Evolutionary conservation across 2,113 vertebrate species (phyloP).

Genomic region (Lota lota): DNA sequence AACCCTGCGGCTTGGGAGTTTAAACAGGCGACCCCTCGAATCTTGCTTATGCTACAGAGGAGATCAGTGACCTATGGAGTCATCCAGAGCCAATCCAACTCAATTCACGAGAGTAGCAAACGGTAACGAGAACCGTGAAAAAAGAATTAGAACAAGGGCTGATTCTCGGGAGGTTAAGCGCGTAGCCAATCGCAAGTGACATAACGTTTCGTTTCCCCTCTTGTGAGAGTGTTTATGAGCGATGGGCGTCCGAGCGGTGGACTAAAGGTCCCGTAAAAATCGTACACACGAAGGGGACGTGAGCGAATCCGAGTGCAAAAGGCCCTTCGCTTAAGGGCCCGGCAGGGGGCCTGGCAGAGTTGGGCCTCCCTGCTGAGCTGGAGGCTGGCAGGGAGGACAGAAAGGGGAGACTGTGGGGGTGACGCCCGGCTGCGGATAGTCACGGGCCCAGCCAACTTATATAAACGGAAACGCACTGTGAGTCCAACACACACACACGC

Average conservation of each 20-base stretch:
- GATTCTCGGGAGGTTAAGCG: background rate
- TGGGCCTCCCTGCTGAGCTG: conserved; percentile 18
- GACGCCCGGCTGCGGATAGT: conserved; percentile 4
- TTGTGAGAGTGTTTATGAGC: background rate
- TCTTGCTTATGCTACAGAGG: too few relatives aligned
- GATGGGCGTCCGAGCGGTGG: background rate
- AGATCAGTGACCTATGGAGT: too few relatives aligned
- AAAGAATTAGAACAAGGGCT: background rate
- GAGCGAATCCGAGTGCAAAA: conserved; percentile 17
- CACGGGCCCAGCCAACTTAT: conserved; percentile 22
- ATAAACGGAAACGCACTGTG: conserved; percentile 1
- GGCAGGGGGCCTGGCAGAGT: conserved; percentile 6
- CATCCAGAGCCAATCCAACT: too few relatives aligned
- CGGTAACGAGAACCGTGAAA: too few relatives aligned
- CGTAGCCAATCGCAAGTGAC: background rate
- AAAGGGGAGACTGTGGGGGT: background rate
- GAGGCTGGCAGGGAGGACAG: background rate
- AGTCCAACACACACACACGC: conserved; percentile 14
- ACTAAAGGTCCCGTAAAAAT: background rate
- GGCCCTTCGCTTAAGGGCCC: conserved; percentile 2
- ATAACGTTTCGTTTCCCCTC: background rate
- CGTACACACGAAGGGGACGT: conserved; percentile 3
- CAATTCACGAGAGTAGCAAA: too few relatives aligned
- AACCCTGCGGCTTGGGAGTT: too few relatives aligned
- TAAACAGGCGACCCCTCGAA: too few relatives aligned